Percentiles rank a stretch among this genome's conserved stretches.
Conservation (phyloP, 2,888 invertebrate genomes). For the Crematogaster levior region DNA sequence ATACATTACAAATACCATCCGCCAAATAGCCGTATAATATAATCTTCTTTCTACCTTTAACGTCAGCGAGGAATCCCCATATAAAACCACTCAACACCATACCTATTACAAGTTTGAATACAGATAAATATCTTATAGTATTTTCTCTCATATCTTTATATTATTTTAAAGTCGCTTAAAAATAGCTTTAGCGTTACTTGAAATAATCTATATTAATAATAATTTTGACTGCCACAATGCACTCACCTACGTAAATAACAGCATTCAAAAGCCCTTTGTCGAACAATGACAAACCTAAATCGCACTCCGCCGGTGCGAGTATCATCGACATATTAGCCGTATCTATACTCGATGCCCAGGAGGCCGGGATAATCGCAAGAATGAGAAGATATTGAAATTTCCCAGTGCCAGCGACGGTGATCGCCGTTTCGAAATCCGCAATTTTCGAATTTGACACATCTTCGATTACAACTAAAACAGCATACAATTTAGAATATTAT, state of each 20-base stretch:
- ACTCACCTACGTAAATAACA: constrained; percentile 89
- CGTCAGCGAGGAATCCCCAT: constrained; percentile 93
- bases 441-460: constrained; percentile 45
- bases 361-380: constrained; percentile 88
- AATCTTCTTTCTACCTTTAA: constrained; percentile 90
- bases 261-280: constrained; percentile 91
- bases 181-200: background rate
- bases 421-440: constrained; percentile 91
- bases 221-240: background rate
- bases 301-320: constrained; percentile 91
- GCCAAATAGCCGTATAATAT: constrained; percentile 89
- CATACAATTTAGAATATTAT: background rate
- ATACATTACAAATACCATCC: constrained; percentile 88
- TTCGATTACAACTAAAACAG: constrained; percentile 12
- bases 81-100: constrained; percentile 92
- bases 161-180: background rate
- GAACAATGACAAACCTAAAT: constrained; percentile 89
- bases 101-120: constrained; percentile 85
- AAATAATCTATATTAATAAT: background rate
- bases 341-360: constrained; percentile 90
- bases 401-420: constrained; percentile 89
- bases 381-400: constrained; percentile 89
- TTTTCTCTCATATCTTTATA: background rate
- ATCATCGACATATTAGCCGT: constrained; percentile 91
- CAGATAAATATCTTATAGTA: background rate